Conservation (phyloP, 2,113 vertebrate species). For the Thamnaconus septentrionalis region DNA sequence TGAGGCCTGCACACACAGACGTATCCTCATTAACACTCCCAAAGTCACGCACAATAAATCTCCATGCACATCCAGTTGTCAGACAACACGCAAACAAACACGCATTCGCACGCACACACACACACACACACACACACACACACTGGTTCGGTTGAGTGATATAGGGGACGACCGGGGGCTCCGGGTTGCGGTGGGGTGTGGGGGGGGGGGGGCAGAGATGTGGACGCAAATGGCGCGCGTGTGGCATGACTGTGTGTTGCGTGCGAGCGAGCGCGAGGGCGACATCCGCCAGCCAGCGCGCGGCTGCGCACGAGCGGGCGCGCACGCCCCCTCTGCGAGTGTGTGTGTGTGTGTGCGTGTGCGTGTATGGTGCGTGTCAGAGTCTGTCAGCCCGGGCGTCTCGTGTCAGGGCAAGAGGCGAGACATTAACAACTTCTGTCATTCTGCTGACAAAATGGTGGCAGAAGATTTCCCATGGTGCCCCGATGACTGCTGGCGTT, state of each 20-base stretch:
- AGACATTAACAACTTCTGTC: constrained; percentile 99
- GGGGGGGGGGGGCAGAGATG: constrained; percentile 65
- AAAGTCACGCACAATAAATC: constrained; percentile 61
- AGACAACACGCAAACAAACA: constrained; percentile 32
- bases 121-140: constrained; percentile 25
- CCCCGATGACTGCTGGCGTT: constrained; percentile 99
- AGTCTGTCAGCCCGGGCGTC: constrained; percentile 96
- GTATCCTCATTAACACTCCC: constrained; percentile 68
- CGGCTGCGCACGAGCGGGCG: no score
- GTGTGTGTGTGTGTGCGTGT: constrained; percentile 25
- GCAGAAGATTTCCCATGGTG: constrained; percentile 99
- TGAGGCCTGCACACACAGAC: constrained; percentile 62
- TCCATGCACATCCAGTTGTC: constrained; percentile 56
- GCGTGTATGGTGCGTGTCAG: constrained; percentile 79
- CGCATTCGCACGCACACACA: constrained; percentile 28
- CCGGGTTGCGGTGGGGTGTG: constrained; percentile 27
- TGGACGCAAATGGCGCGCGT: constrained; percentile 65
- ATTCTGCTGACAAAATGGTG: constrained; percentile 99
- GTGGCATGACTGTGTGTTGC: background rate
- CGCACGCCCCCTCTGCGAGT: background rate
- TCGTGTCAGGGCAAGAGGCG: constrained; percentile 98
- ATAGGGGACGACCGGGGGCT: constrained; percentile 22
- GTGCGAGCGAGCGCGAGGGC: background rate
- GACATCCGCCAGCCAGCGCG: no score
- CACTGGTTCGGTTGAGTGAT: constrained; percentile 78